Conservation (phyloP, 2,113 vertebrate species). For the Macquaria australasica region DNA sequence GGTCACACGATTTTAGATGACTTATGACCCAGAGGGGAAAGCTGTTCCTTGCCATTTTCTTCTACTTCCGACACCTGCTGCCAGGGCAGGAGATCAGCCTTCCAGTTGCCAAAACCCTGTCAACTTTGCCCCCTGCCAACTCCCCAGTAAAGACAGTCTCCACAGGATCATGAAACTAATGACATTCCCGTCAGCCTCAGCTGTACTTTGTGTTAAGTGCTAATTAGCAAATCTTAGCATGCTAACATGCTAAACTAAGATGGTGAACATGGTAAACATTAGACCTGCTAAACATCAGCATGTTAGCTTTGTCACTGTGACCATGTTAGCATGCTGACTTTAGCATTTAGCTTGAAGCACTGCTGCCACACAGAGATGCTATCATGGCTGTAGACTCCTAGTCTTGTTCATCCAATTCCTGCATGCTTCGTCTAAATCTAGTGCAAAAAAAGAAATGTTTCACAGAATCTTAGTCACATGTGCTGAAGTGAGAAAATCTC, state of each 20-base stretch:
- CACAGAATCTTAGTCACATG: neutral
- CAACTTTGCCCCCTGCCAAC: slow-evolving; percentile 59
- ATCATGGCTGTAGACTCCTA: no score
- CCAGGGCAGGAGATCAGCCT: slow-evolving; percentile 47
- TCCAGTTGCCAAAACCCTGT: slow-evolving; percentile 47
- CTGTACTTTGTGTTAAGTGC: no score
- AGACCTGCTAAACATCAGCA: neutral
- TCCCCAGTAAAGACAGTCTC: slow-evolving; percentile 9
- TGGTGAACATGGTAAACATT: neutral
- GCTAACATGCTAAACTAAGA: no score
- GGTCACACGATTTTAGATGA: slow-evolving; percentile 59
- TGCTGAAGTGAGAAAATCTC: neutral
- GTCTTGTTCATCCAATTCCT: no score
- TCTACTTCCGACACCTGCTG: slow-evolving; percentile 61
- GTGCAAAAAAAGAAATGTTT: neutral
- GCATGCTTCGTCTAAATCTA: neutral
- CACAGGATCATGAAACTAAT: neutral
- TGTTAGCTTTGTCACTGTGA: neutral
- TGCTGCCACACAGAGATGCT: no score
- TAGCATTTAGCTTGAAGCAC: neutral
- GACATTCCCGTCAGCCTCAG: no score
- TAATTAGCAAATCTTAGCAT: no score
- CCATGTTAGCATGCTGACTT: neutral
- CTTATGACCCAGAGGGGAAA: slow-evolving; percentile 65
- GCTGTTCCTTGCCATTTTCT: slow-evolving; percentile 52